Percentiles rank a stretch among this genome's conserved stretches.
Conservation (phyloP, 2,797 vertebrate species). For the Spinus pinus region DNA sequence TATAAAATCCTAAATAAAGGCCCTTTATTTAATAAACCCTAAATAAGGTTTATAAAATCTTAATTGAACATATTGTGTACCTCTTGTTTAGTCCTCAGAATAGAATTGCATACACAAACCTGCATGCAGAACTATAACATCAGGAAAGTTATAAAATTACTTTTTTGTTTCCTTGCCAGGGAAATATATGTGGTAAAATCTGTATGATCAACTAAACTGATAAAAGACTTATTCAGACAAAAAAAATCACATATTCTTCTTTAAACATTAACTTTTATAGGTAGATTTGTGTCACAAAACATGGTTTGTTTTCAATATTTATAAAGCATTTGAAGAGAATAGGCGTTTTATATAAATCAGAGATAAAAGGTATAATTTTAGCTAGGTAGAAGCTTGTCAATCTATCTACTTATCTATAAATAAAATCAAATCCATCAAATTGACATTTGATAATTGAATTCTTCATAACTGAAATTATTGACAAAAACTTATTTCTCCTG, state of each 20-base stretch:
- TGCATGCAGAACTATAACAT: background rate
- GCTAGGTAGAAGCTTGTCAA: background rate
- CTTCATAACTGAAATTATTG: background rate
- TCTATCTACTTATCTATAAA: background rate
- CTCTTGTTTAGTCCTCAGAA: background rate
- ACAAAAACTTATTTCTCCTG: background rate
- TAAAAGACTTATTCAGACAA: background rate
- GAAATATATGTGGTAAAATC: background rate
- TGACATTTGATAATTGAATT: background rate
- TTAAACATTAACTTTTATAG: background rate
- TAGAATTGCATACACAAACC: background rate
- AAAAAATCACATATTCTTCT: background rate
- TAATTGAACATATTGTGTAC: fast-evolving
- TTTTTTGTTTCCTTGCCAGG: background rate
- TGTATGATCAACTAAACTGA: background rate
- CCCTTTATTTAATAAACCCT: too few species aligned
- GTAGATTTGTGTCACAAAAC: background rate
- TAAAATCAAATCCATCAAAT: background rate
- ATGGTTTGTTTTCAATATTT: background rate
- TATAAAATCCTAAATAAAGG: background rate
- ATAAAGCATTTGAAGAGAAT: background rate
- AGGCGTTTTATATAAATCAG: background rate
- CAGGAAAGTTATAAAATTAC: background rate
- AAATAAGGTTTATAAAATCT: too few species aligned
- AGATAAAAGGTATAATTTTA: background rate